phyloP scores from a whole-genome alignment of 2,888 invertebrate species.

The Melipona bicolor region DNA sequence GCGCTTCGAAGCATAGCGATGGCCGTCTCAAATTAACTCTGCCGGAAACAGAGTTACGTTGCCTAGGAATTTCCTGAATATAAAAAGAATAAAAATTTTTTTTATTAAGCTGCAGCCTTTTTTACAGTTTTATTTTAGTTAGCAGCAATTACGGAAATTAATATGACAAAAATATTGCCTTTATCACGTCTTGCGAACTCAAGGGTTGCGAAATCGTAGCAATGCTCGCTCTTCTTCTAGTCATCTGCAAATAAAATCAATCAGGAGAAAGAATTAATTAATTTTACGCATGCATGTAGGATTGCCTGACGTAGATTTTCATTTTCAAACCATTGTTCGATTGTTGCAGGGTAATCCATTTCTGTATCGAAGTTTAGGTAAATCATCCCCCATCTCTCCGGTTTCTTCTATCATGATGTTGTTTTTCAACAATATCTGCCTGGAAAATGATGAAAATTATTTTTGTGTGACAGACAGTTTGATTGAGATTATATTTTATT shows the following conservation, averaged over 20 bases:
- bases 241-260: slow-evolving; percentile 78
- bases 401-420: slow-evolving; percentile 81
- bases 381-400: slow-evolving; percentile 78
- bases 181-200: slow-evolving; percentile 76
- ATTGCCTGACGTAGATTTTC: no score
- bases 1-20: slow-evolving; percentile 78
- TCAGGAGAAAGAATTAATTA: not conserved
- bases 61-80: slow-evolving; percentile 74
- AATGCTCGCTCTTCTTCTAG: slow-evolving; percentile 86
- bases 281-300: not conserved
- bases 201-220: slow-evolving; percentile 85
- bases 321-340: slow-evolving; percentile 81
- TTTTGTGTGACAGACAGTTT: not conserved
- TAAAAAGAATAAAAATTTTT: not conserved
- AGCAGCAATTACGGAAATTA: not conserved
- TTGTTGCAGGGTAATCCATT: slow-evolving; percentile 78
- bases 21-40: slow-evolving; percentile 79
- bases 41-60: slow-evolving; percentile 80
- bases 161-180: slow-evolving; percentile 71
- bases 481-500: not conserved
- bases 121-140: not conserved
- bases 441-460: slow-evolving; percentile 50
- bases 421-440: slow-evolving; percentile 80
- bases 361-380: slow-evolving; percentile 78
- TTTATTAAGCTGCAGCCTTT: not conserved